phyloP scores from a whole-genome alignment of 2,113 vertebrate genomes.

The Girardinichthys multiradiatus region DNA sequence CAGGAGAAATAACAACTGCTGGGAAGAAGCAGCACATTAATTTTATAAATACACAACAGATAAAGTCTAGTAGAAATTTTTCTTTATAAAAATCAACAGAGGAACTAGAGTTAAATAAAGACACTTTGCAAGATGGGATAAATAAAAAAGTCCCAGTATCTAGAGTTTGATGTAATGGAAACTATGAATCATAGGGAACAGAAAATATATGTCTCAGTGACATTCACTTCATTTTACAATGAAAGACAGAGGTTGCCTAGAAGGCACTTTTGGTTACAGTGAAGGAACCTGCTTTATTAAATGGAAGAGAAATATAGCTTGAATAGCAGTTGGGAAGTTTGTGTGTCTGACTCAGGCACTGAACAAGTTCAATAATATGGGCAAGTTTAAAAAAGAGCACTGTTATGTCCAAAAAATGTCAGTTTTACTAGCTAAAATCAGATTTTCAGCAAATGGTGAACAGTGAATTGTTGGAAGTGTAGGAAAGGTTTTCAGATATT shows the following conservation, averaged over 20 bases:
- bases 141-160: conserved; percentile 27
- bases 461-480: not conserved
- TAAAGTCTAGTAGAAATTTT: not conserved
- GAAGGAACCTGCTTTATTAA: conserved; percentile 24
- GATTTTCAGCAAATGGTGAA: not conserved
- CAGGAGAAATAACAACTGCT: not conserved
- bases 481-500: not conserved
- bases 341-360: not conserved
- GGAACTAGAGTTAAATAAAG: not conserved
- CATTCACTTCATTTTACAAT: conserved; percentile 51
- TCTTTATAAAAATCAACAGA: conserved; percentile 5
- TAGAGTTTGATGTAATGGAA: conserved; percentile 25
- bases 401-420: not conserved
- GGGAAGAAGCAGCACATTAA: not conserved
- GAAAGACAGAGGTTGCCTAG: conserved; percentile 41
- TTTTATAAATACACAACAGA: not conserved
- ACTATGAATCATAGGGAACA: conserved; percentile 21
- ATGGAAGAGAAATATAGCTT: conserved; percentile 36
- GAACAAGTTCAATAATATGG: conserved; percentile 1
- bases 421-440: not conserved
- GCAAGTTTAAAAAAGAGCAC: not conserved
- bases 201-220: conserved; percentile 31
- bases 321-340: conserved; percentile 12
- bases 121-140: conserved; percentile 4
- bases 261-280: conserved; percentile 20